phyloP scores from a whole-genome alignment of 2,113 vertebrate genomes.

The Osmerus mordax region DNA sequence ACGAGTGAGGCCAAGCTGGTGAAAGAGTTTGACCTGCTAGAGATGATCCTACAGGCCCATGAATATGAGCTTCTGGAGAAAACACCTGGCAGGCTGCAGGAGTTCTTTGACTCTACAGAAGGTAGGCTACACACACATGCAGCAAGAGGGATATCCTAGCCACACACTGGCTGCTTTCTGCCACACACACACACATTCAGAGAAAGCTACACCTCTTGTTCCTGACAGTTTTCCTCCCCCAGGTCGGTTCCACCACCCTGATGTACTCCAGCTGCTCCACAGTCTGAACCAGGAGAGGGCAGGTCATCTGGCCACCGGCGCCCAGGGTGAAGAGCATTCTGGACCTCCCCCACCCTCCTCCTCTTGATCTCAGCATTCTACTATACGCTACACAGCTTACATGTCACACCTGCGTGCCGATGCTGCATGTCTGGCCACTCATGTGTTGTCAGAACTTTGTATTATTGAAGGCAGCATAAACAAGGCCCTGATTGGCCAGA shows the following conservation, averaged over 20 bases:
- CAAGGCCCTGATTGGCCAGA: no score
- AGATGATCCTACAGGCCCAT: slow-evolving; percentile 95
- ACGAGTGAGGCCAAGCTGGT: slow-evolving; percentile 87
- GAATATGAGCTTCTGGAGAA: slow-evolving; percentile 91
- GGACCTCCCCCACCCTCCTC: not conserved
- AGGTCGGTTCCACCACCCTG: slow-evolving; percentile 93
- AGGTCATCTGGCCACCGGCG: slow-evolving; percentile 48
- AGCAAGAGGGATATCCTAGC: not conserved
- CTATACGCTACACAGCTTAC: no score
- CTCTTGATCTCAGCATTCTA: slow-evolving; percentile 28
- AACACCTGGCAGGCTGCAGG: slow-evolving; percentile 85
- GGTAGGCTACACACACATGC: slow-evolving; percentile 60
- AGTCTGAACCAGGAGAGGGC: slow-evolving; percentile 82
- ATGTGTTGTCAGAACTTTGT: no score
- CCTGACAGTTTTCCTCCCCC: slow-evolving; percentile 29
- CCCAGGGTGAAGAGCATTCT: not conserved
- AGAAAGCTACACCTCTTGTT: not conserved
- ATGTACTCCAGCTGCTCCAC: slow-evolving; percentile 81
- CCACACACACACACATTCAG: not conserved
- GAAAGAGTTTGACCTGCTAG: slow-evolving; percentile 92
- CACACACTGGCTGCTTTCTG: not conserved
- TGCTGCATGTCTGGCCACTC: no score
- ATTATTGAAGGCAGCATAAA: no score
- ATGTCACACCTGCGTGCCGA: no score
- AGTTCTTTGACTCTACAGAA: slow-evolving; percentile 90